Percentiles rank a stretch among this genome's conserved stretches.
These are phyloP conservation scores for Ceramica pisi DNA, from an alignment of 2,888 invertebrate genomes.

Conservation along the genomic window DNA sequence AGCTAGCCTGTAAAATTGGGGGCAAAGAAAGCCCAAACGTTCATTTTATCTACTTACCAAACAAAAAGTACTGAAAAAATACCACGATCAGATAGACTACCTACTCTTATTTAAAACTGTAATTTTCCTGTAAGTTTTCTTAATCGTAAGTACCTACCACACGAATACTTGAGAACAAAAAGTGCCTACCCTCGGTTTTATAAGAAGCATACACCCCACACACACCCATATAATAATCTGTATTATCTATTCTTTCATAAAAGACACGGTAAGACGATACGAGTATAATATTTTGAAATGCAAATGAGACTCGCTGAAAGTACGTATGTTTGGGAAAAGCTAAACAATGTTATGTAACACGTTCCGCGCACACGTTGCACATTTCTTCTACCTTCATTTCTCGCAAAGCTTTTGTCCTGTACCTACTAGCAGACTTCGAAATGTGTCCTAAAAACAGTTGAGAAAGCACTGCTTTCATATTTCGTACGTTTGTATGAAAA, in stretches of 20 bases:
- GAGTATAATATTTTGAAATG: slow-evolving; percentile 60
- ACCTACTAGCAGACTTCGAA: slow-evolving; percentile 35
- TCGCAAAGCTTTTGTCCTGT: slow-evolving; percentile 52
- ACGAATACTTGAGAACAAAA: slow-evolving; percentile 25
- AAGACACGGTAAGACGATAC: slow-evolving; percentile 35
- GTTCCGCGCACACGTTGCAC: slow-evolving; percentile 56
- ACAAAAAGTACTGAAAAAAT: slow-evolving; percentile 22
- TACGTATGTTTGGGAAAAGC: slow-evolving; percentile 58
- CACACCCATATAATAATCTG: slow-evolving; percentile 35
- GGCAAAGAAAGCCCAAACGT: slow-evolving; percentile 16
- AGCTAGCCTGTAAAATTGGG: slow-evolving; percentile 1
- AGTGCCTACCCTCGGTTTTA: slow-evolving; percentile 14
- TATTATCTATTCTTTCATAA: slow-evolving; percentile 44
- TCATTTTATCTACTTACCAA: slow-evolving; percentile 22
- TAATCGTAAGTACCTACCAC: slow-evolving; percentile 18
- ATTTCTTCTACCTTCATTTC: slow-evolving; percentile 56
- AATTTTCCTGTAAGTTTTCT: slow-evolving; percentile 36
- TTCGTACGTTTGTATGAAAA: slow-evolving; percentile 26
- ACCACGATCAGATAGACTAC: slow-evolving; percentile 20
- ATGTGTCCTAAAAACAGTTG: slow-evolving; percentile 48
- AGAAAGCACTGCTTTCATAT: slow-evolving; percentile 50
- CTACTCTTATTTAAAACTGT: slow-evolving; percentile 45
- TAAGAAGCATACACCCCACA: slow-evolving; percentile 23
- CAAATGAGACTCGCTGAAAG: slow-evolving; percentile 55
- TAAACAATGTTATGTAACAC: slow-evolving; percentile 63